These are phyloP conservation scores for Hippocampus guttulatus DNA, from an alignment of 2,113 vertebrate genomes.

Conservation along the genomic window DNA sequence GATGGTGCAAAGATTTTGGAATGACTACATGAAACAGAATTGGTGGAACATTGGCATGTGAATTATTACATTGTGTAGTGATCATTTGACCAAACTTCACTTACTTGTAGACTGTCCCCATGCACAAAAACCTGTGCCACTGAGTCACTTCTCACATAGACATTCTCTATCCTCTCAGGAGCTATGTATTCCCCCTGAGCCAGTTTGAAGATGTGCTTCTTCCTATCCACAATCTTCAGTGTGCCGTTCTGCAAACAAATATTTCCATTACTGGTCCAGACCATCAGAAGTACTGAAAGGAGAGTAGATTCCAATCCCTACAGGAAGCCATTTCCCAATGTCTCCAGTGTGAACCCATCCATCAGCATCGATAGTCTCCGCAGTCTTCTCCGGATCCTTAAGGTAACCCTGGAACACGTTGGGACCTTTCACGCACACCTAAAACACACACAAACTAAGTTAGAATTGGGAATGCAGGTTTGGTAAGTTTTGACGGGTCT, in stretches of 20 bases:
- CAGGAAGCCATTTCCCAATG: conserved; percentile 91
- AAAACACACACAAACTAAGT: background rate
- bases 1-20: background rate
- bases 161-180: conserved; percentile 93
- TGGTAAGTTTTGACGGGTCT: background rate
- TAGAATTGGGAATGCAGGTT: background rate
- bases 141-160: conserved; percentile 83
- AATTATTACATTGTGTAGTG: background rate
- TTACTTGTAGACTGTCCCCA: conserved; percentile 92
- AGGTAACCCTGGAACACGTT: conserved; percentile 90
- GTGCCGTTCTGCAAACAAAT: conserved; percentile 83
- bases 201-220: conserved; percentile 97
- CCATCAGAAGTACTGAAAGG: background rate
- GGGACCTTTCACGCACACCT: conserved; percentile 91
- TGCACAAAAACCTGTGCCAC: conserved; percentile 88
- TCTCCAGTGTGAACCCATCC: conserved; percentile 96
- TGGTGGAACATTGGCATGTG: background rate
- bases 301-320: conserved; percentile 50
- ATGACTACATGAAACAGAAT: background rate
- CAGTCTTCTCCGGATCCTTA: conserved; percentile 86
- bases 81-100: background rate
- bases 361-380: conserved; percentile 82
- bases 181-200: conserved; percentile 97
- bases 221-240: conserved; percentile 93
- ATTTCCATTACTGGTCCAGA: background rate